These are phyloP conservation scores for Piezodorus guildinii DNA, from an alignment of 1,140 invertebrate genomes.

Conservation along the genomic window DNA sequence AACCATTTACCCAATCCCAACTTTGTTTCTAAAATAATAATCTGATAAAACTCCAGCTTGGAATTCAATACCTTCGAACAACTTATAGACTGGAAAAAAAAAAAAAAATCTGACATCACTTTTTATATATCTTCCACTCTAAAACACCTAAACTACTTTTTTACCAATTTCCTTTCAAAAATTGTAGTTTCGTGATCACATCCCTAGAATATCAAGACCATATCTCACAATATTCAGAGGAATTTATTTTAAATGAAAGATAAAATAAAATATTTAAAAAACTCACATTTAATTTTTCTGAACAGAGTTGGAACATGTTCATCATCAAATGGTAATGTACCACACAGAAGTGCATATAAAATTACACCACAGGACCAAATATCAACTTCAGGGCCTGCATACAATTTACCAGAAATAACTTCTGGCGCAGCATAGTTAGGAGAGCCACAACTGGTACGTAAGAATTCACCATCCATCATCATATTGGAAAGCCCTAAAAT, in stretches of 20 bases:
- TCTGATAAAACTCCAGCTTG: too few species aligned
- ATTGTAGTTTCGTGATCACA: too few species aligned
- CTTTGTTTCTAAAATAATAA: too few species aligned
- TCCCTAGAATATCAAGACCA: too few species aligned
- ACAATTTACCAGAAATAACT: slow-evolving; percentile 97
- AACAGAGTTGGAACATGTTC: slow-evolving; percentile 97
- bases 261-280: not conserved
- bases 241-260: not conserved
- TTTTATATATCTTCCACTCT: too few species aligned
- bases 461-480: slow-evolving; percentile 99
- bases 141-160: too few species aligned
- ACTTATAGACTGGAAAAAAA: too few species aligned
- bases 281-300: slow-evolving; percentile 77
- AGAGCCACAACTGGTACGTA: slow-evolving; percentile 95
- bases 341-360: slow-evolving; percentile 93
- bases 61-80: too few species aligned
- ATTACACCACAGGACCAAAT: slow-evolving; percentile 99
- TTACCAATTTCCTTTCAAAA: too few species aligned
- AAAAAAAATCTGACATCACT: too few species aligned
- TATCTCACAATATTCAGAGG: too few species aligned
- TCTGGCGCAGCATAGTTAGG: slow-evolving; percentile 99
- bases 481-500: slow-evolving; percentile 74
- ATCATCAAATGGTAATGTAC: slow-evolving; percentile 96
- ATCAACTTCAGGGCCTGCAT: slow-evolving; percentile 93
- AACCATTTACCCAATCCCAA: too few species aligned